phyloP scores from a whole-genome alignment of 2,797 vertebrate species.

The Lagocephalus sceleratus region DNA sequence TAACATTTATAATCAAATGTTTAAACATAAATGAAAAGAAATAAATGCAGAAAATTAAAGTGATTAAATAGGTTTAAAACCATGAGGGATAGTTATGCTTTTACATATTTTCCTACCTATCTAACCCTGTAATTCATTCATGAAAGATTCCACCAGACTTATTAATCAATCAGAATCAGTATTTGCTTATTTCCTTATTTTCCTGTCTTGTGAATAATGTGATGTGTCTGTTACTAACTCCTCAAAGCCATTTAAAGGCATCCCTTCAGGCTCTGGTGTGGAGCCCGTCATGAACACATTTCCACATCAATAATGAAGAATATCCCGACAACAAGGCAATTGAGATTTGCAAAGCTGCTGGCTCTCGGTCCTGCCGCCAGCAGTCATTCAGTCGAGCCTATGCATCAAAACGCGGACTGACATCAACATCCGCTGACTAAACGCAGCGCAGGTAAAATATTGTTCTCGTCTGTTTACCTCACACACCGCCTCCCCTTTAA shows the following conservation, averaged over 20 bases:
- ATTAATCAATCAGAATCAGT: no score
- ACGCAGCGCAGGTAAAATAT: constrained; percentile 66
- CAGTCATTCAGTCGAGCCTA: constrained; percentile 38
- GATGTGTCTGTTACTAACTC: background rate
- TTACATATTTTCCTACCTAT: no score
- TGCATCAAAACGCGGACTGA: constrained; percentile 49
- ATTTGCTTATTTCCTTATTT: background rate
- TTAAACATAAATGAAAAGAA: no score
- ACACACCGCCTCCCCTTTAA: constrained; percentile 70
- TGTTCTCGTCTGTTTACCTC: constrained; percentile 69
- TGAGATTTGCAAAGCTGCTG: background rate
- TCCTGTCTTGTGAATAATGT: background rate
- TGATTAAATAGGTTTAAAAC: no score
- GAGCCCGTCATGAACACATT: background rate
- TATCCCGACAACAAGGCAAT: background rate
- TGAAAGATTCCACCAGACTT: no score
- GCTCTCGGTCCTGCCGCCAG: constrained; percentile 13
- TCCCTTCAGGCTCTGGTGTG: no score
- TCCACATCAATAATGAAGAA: background rate
- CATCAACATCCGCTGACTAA: constrained; percentile 65
- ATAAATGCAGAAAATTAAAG: no score
- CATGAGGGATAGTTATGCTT: no score
- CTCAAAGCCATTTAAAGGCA: no score
- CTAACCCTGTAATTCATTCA: no score
- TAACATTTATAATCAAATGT: no score